Percentiles rank a stretch among this genome's conserved stretches.
Conservation (phyloP, 2,888 invertebrate genomes). For the Bombylius discolor region DNA sequence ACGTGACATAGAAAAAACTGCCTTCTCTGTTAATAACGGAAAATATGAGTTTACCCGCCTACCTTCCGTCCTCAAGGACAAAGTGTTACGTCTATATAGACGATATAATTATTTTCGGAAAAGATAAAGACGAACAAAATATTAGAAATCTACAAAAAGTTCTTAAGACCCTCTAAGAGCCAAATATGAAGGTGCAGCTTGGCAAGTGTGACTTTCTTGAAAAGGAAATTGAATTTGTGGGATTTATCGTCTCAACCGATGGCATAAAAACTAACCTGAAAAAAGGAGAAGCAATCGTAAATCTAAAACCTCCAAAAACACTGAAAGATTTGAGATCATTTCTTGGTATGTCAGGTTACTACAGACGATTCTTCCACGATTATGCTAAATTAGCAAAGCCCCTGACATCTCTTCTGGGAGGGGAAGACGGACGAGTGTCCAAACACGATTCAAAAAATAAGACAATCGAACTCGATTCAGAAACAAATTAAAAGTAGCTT, state of each 20-base stretch:
- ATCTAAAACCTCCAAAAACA: background rate
- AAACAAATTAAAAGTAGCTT: background rate
- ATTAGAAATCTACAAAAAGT: background rate
- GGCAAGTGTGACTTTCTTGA: too few relatives aligned
- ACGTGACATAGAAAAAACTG: background rate
- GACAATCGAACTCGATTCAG: background rate
- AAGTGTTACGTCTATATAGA: constrained; percentile 4
- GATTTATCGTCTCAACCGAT: too few relatives aligned
- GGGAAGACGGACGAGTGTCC: background rate
- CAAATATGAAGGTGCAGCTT: background rate
- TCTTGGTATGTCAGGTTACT: background rate
- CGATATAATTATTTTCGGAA: constrained; percentile 3
- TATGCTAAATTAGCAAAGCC: background rate
- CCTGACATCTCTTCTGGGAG: background rate
- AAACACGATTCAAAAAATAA: background rate
- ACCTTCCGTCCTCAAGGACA: background rate
- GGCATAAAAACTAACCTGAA: too few relatives aligned
- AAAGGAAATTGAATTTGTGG: too few relatives aligned
- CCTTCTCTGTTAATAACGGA: too few relatives aligned
- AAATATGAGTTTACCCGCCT: too few relatives aligned
- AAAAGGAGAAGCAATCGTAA: too few relatives aligned
- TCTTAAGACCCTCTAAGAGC: background rate
- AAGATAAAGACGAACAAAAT: background rate
- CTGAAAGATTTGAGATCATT: background rate
- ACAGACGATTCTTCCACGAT: background rate